phyloP scores from a whole-genome alignment of 2,113 vertebrate genomes.

The Albula glossodonta region DNA sequence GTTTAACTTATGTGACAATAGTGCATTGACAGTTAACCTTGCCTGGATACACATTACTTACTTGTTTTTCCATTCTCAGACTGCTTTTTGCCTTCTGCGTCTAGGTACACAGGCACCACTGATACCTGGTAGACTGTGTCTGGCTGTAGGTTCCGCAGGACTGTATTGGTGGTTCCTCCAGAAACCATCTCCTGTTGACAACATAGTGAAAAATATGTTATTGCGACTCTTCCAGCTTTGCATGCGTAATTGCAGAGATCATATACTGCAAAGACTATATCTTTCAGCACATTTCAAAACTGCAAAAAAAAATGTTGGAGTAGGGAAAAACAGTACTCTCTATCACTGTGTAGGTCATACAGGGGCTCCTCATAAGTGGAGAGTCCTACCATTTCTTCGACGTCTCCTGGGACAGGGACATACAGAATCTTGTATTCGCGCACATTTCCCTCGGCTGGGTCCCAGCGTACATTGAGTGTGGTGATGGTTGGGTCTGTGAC shows the following conservation, averaged over 20 bases:
- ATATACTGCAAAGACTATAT: neutral
- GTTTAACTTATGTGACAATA: neutral
- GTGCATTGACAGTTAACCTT: neutral
- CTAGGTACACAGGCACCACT: conserved; percentile 63
- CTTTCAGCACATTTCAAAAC: neutral
- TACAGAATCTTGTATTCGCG: conserved; percentile 87
- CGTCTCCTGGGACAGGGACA: conserved; percentile 65
- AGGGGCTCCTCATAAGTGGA: neutral
- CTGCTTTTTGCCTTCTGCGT: conserved; percentile 79
- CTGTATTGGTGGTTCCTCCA: conserved; percentile 83
- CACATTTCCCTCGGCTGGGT: conserved; percentile 84
- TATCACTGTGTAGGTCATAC: neutral
- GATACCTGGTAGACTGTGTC: conserved; percentile 78
- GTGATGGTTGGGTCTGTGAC: conserved; percentile 83
- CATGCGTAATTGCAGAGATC: neutral
- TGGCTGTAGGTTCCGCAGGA: conserved; percentile 79
- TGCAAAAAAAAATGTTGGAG: no score
- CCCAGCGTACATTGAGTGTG: conserved; percentile 82
- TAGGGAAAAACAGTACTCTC: neutral
- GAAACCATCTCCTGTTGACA: conserved; percentile 78
- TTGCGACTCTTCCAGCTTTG: conserved; percentile 29
- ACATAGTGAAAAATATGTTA: neutral
- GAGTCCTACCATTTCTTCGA: conserved; percentile 75
- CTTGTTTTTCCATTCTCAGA: conserved; percentile 88
- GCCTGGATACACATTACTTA: conserved; percentile 64